Evolutionary conservation across 2,888 invertebrate genomes (phyloP), one percentile per base, ranked within the genome.

Genomic region (Thymelicus sylvestris): DNA sequence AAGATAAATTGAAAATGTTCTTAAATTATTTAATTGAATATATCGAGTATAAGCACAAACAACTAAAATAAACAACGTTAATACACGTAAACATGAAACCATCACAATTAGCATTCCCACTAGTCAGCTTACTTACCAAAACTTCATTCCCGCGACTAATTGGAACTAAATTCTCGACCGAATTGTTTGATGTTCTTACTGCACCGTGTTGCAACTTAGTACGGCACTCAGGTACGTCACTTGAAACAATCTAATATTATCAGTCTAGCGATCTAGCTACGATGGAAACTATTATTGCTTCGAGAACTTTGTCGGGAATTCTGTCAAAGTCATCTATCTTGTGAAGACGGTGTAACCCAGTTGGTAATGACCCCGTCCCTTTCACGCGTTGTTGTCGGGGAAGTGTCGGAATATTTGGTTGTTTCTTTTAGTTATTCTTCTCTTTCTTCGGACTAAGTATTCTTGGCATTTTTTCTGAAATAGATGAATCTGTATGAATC

Each of bases 171-270:
- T 59, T 59, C 59, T 59, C 38, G 19, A 55, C 55, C 19, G 55
- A 55, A 55, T 55, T 55, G 55, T 55, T 55, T 55, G 55, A 55
- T 55, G 55, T 55, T 55, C 55, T 55, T 55, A 55, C 24, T 24
- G 24, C 24, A 12, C 6, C 19, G 10, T 24, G 55, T 55, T 52
- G 50, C 50, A 52, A 52, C 50, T 52, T 52, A 52, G 50, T 52
- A 31, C 57, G 57, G 57, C 31, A 59, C 57, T 67, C 67, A 67
- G 71, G 67, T 67, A 62, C 71, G 73, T 73, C 71, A 73, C 71
- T 71, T 61, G 19, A 59, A 67, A 73, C 71, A 73, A 71, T 73
- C 71, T 67, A 67, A 71, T 71, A 73, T 73, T 71, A 71, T 73
- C 71, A 73, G 71, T 24, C 8, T 24, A 55, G 55, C 55, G 8